These are phyloP conservation scores for Nasonovia ribisnigri DNA, from an alignment of 2,888 invertebrate species.

Conservation along the genomic window DNA sequence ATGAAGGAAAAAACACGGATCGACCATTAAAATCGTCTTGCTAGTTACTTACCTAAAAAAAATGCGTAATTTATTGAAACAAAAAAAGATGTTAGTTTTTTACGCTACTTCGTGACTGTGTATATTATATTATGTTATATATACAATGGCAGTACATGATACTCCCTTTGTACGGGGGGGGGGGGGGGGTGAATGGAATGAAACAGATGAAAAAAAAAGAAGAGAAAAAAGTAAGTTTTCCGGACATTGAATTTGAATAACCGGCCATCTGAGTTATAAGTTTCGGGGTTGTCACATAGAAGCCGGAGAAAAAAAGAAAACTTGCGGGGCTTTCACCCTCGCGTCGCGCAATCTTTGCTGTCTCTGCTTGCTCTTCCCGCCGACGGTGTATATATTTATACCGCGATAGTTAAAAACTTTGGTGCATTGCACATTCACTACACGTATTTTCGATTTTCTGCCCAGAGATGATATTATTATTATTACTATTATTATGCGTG, in stretches of 20 bases:
- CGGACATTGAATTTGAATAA: slow-evolving; percentile 64
- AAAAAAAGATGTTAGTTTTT: slow-evolving; percentile 43
- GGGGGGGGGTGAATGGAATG: background rate
- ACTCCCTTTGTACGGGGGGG: background rate
- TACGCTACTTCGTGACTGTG: background rate
- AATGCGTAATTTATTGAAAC: slow-evolving; percentile 50
- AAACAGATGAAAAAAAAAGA: background rate
- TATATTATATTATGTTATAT: background rate
- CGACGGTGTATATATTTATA: background rate
- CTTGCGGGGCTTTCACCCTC: background rate
- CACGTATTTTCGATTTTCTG: slow-evolving; percentile 20
- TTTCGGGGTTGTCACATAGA: slow-evolving; percentile 42
- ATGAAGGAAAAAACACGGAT: background rate
- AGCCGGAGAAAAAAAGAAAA: slow-evolving; percentile 39
- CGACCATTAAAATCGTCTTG: slow-evolving; percentile 12
- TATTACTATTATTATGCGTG: background rate
- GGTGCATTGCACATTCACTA: background rate
- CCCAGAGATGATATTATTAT: background rate
- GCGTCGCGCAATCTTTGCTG: background rate
- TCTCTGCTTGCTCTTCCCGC: background rate
- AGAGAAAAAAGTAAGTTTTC: slow-evolving; percentile 53
- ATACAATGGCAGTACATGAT: background rate
- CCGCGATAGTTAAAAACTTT: slow-evolving; percentile 40
- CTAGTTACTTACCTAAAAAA: background rate
- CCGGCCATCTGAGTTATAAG: slow-evolving; percentile 57